A percentile compares a stretch with the other conserved stretches of the same genome.
Evolutionary conservation across 2,888 invertebrate species (phyloP).

Genomic region (Neocrepidodera transversa): DNA sequence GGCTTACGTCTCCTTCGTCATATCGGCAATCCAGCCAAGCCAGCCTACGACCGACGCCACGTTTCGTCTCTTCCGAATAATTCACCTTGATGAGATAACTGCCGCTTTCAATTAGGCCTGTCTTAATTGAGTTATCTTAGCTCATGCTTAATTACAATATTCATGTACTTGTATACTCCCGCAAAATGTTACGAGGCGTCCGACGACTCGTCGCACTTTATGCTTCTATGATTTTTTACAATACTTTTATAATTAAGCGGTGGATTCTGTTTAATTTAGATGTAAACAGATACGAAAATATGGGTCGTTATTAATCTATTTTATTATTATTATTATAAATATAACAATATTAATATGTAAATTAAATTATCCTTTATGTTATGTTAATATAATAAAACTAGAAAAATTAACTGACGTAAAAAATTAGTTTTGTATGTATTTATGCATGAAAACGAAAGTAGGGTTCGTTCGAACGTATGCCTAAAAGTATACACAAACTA

Average conservation of each 20-base stretch:
- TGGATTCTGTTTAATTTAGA: too few species aligned
- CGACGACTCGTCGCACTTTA: constrained; percentile 17
- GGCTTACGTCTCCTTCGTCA: not conserved
- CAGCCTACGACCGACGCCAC: constrained; percentile 23
- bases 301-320: too few species aligned
- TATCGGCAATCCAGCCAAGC: constrained; percentile 3
- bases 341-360: too few species aligned
- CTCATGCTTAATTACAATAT: constrained; percentile 53
- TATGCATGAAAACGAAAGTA: constrained; percentile 5
- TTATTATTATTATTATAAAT: too few species aligned
- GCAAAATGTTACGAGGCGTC: constrained; percentile 13
- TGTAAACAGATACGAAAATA: too few species aligned
- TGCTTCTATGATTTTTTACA: constrained; percentile 12
- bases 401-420: too few species aligned
- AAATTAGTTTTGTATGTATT: too few species aligned
- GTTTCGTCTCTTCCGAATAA: constrained; percentile 49
- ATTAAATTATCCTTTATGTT: too few species aligned
- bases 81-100: constrained; percentile 58
- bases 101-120: constrained; percentile 54
- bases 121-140: constrained; percentile 54
- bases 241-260: constrained; percentile 6
- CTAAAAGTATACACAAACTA: constrained; percentile 51
- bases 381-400: too few species aligned
- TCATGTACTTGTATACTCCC: constrained; percentile 40
- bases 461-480: constrained; percentile 33